Base-by-base conservation (phyloP, 2,888 invertebrate genomes). In the Synanthedon tipuliformis region DNA sequence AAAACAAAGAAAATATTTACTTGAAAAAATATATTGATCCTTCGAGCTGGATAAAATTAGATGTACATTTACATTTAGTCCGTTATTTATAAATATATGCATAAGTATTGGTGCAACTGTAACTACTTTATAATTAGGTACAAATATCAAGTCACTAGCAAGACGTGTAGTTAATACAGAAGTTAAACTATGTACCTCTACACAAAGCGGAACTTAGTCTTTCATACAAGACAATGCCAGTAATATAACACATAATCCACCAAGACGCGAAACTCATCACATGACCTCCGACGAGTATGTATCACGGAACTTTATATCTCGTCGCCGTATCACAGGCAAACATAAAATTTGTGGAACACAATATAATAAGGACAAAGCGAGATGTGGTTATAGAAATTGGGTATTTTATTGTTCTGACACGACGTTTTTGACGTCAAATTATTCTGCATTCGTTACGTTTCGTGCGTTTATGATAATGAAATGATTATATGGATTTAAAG, bases 281-380 rank as follows among this genome's bases (percentile, higher is more conserved):
- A 45, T 45, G 49, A 49, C 23, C 23, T 16, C 18, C 18, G 23
- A 49, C 13, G 8, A 49, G 18, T 49, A 49, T 49, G 49, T 16
- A 49, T 49, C 49, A 10, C 45, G 34, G 16, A 49, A 49, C 11
- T 49, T 49, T 49, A 49, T 18, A 16, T 23, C 49, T 11, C 49
- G 15, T 45, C 45, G 13, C 7, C 12, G 49, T 23, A 53, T 50
- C 34, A 41, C 45, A 51, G 7, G 18, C 51, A 51, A 53, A 50
- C 54, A 53, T 60, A 57, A 58, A 56, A 59, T 23, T 51, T 41
- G 51, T 56, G 51, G 51, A 54, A 40, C 53, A 23, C 49, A 12
- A 49, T 51, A 51, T 58, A 62, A 61, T 61, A 59, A 62, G 54
- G 55, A 51, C 56, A 56, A 57, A 58, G 57, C 56, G 61, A 58